phyloP scores from a whole-genome alignment of 1,140 invertebrate genomes.

The Drosophila navojoa region DNA sequence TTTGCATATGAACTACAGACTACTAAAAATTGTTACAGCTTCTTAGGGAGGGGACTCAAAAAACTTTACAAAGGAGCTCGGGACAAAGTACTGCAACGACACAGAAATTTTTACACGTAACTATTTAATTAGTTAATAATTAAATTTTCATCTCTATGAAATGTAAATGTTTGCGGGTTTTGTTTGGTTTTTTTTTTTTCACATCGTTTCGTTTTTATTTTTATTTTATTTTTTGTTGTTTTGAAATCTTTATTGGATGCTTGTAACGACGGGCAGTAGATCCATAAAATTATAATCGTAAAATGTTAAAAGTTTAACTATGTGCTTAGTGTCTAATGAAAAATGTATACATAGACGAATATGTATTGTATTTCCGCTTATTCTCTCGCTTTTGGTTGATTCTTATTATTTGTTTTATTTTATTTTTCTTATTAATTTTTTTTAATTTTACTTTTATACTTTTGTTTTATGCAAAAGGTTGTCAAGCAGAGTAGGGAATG shows the following conservation, averaged over 20 bases:
- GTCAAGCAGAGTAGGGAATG: conserved; percentile 42
- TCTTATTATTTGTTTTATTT: conserved; percentile 23
- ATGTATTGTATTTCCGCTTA: conserved; percentile 73
- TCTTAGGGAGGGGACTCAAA: conserved; percentile 30
- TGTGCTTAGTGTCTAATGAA: conserved; percentile 83
- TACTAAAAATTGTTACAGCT: conserved; percentile 69
- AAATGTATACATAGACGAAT: conserved; percentile 83
- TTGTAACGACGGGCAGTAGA: conserved; percentile 83
- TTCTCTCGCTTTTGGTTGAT: conserved; percentile 54
- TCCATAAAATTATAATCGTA: conserved; percentile 83
- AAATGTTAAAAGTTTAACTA: conserved; percentile 84
- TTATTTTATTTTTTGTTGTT: conserved; percentile 51
- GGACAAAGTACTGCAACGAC: conserved; percentile 48
- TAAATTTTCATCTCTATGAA: conserved; percentile 28
- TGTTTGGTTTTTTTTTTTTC: conserved; percentile 33
- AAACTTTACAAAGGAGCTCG: conserved; percentile 61
- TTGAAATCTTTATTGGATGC: conserved; percentile 84
- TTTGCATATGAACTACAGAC: conserved; percentile 74
- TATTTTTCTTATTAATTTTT: conserved; percentile 27
- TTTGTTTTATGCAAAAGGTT: conserved; percentile 42
- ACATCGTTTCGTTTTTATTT: conserved; percentile 29
- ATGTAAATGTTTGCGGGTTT: conserved; percentile 26
- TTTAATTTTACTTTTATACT: conserved; percentile 9
- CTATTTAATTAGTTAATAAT: conserved; percentile 43
- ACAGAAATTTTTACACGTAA: conserved; percentile 67